A percentile compares a stretch with the other conserved stretches of the same genome.
These are phyloP conservation scores for Hetaerina americana DNA, from an alignment of 1,140 invertebrate genomes.

Conservation along the genomic window DNA sequence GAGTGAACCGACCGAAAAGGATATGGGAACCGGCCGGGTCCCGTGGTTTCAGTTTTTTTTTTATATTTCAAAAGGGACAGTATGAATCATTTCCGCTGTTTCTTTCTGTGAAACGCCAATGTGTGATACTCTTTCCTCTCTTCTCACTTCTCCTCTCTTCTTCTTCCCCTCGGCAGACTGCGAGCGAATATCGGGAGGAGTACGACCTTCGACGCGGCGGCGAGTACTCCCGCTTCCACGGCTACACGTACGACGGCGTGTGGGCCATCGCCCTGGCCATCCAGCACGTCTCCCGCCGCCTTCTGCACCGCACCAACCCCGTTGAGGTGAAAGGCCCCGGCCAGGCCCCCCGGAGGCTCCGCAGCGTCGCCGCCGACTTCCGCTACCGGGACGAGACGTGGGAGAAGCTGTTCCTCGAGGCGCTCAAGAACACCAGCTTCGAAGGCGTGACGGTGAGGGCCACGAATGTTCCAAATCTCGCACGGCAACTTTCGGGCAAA, in stretches of 20 bases:
- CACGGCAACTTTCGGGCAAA: no score
- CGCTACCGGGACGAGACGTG: conserved; percentile 73
- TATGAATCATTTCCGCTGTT: no score
- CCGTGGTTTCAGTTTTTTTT: no score
- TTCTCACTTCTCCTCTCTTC: no score
- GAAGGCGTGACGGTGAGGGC: conserved; percentile 79
- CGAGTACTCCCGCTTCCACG: conserved; percentile 89
- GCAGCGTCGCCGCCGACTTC: conserved; percentile 49
- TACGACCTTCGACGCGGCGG: conserved; percentile 64
- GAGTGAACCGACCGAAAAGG: no score
- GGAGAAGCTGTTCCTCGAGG: conserved; percentile 75
- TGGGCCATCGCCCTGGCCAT: conserved; percentile 91
- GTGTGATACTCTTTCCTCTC: no score
- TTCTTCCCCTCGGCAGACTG: conserved; percentile 47
- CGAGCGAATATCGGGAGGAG: conserved; percentile 70
- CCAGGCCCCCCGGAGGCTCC: background rate
- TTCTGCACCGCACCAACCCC: conserved; percentile 39
- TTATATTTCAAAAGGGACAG: no score
- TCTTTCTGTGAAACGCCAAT: no score
- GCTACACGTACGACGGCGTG: conserved; percentile 93
- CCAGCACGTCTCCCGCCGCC: conserved; percentile 62
- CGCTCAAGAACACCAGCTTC: conserved; percentile 81
- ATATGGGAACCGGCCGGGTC: no score
- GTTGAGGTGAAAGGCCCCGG: conserved; percentile 39
- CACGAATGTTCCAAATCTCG: no score